Base-by-base conservation (phyloP, 64 coral and sea anemone genomes). In the Montipora capricornis region DNA sequence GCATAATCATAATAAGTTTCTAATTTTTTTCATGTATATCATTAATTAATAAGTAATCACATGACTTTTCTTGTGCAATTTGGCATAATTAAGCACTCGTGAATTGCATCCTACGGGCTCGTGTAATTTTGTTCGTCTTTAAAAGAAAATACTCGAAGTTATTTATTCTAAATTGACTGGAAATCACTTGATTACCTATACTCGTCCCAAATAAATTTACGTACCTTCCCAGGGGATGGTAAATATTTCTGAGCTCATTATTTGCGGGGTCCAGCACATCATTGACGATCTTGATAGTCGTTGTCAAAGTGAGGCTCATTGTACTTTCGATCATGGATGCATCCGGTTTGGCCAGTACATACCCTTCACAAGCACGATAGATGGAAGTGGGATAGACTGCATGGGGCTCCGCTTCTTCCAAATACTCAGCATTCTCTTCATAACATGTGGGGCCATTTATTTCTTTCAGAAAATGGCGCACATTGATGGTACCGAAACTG, bases 361-460 rank as follows among this genome's bases (percentile, higher is more conserved):
- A 82, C 8, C 95, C 87, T 3, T 96, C 95, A 69, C 90, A 96
- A 46, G 51, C 87, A 47, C 95, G 91, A 49, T 93, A 96, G 49
- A 93, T 96, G n/a, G 90, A 93, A 0, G 95, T 96, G 4, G 95
- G 95, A 5, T 96, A 96, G 5, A 96, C 79, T 13, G 90, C 90
- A n/a, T 96, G 95, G 7, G 95, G 95, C 13, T 96, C 95, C 3
- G 87, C 81, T 8, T 49, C 88, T 13, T 79, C 59, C 0, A 96
- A 73, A 12, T 82, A 60, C 69, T 93, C 87, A 26, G 80, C 91
- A 68, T 96, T 96, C 19, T 92, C 77, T 24, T 89, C 49, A 24
- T 96, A 96, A 11, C 85, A 84, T 29, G 77, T 44, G 8, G 68
- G 87, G 6, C 88, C 47, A 0, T 70, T 74, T 17, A 52, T 78